Evolutionary conservation across 2,113 vertebrate genomes (phyloP).

Genomic region (Muntiacus reevesi): DNA sequence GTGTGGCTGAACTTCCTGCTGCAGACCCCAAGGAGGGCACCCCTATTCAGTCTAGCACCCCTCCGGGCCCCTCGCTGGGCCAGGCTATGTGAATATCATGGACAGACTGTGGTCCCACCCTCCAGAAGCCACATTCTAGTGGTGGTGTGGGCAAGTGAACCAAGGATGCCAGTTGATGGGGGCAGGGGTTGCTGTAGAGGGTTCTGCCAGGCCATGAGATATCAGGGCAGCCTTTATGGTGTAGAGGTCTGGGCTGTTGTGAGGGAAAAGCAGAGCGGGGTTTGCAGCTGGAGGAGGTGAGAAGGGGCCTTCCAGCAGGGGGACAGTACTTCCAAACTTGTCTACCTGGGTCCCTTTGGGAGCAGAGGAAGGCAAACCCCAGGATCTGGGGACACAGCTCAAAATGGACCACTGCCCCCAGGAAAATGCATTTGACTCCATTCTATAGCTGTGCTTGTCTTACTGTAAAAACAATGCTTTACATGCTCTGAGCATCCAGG

Average conservation of each 20-base stretch:
- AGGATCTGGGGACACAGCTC: not conserved
- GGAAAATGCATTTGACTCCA: not conserved
- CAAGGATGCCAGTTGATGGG: too few relatives aligned
- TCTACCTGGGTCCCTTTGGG: not conserved
- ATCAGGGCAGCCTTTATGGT: not conserved
- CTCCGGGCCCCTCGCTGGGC: accelerated
- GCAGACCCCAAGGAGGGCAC: too few relatives aligned
- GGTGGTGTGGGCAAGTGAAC: accelerated
- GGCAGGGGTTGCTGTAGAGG: accelerated
- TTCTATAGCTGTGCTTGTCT: not conserved
- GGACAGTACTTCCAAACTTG: not conserved
- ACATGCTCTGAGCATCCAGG: not conserved
- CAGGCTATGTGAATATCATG: accelerated
- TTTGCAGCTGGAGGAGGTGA: not conserved
- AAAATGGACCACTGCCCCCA: not conserved
- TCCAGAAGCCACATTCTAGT: not conserved
- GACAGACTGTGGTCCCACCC: not conserved
- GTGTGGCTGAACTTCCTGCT: not conserved
- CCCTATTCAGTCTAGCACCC: accelerated
- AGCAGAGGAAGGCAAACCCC: not conserved
- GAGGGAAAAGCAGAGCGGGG: not conserved
- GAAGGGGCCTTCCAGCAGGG: not conserved
- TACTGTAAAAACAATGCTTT: not conserved
- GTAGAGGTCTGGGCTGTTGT: not conserved
- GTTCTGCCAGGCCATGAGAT: accelerated